Evolutionary conservation across 2,113 vertebrate genomes (phyloP), one percentile per base, ranked within the genome.

Genomic region (Odontesthes bonariensis): DNA sequence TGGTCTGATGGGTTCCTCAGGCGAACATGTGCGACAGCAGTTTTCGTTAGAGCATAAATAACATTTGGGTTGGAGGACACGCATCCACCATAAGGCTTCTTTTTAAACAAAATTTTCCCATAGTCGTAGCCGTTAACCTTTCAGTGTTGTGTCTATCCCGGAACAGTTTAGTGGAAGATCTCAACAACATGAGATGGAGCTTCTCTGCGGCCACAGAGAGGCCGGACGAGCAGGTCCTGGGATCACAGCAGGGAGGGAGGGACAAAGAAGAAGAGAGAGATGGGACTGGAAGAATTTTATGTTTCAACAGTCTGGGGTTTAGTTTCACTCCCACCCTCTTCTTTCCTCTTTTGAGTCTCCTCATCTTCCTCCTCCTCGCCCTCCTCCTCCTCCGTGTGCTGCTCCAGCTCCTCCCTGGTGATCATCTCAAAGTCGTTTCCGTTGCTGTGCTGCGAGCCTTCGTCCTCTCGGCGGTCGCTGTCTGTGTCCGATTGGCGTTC

Each of bases 401-500:
- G 97, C 86, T 99, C 98, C 88, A 99, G 94, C 95, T 99, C 98
- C 83, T 99, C 98, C 82, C 97, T 96, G 89, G 97, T 99, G 92
- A 99, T 99, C 97, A 99, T 98, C 95, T 99, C 98, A 94, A 99
- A 99, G 94, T 99, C 98, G 93, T 99, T 99, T 72, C 97, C 98
- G 85, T 96, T 99, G 96, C 98, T 99, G 94, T 99, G 98, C 74
- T 99, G 97, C 60, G 97, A 99, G 5, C 96, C 95, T 66, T 99
- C 98, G 2, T 99, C 98, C 81, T 99, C 98, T 8, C 96, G 92
- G 54, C 96, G 95, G 91, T 99, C 97, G 86, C 97, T 98, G 95
- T 99, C 98, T 55, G 97, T 98, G 92, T 99, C 98, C 0, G 97
- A 97, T 58, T 96, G 96, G 0, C 92, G 94, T 61, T 97, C 97